phyloP scores from a whole-genome alignment of 2,797 vertebrate genomes.

The Sus cebifrons region DNA sequence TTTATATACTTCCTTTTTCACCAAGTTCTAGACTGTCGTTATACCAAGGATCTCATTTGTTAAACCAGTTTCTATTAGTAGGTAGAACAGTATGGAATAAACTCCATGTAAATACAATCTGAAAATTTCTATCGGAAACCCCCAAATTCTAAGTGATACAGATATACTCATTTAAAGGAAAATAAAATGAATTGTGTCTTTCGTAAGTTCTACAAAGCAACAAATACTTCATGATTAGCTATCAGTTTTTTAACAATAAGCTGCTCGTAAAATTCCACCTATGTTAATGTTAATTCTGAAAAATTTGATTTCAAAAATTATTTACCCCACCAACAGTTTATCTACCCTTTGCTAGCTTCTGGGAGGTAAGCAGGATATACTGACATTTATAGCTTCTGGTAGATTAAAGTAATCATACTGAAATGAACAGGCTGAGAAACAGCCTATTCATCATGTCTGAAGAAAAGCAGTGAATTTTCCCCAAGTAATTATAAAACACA shows the following conservation, averaged over 20 bases:
- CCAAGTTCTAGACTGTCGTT: conserved; percentile 20
- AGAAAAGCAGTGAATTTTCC: conserved; percentile 67
- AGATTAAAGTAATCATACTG: conserved; percentile 70
- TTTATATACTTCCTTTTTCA: conserved; percentile 55
- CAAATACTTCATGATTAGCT: conserved; percentile 70
- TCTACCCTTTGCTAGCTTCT: conserved; percentile 59
- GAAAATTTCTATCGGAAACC: conserved; percentile 49
- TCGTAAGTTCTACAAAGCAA: conserved; percentile 47
- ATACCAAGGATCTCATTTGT: conserved; percentile 62
- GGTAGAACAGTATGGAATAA: conserved; percentile 52
- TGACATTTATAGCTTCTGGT: conserved; percentile 65
- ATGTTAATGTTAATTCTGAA: conserved; percentile 61
- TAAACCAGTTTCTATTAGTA: conserved; percentile 55
- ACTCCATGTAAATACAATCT: conserved; percentile 56
- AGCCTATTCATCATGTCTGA: conserved; percentile 68
- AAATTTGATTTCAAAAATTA: conserved; percentile 55
- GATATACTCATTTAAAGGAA: conserved; percentile 44
- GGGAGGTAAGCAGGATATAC: conserved; percentile 46
- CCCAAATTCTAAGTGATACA: conserved; percentile 44
- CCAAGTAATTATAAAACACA: conserved; percentile 75
- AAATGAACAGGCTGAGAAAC: conserved; percentile 73
- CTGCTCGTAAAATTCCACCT: conserved; percentile 52
- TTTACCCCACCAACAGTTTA: conserved; percentile 44
- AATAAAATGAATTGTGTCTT: conserved; percentile 37
- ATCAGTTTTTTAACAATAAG: conserved; percentile 54